Evolutionary conservation across 1,140 invertebrate species (phyloP).

Genomic region (Lasioglossum albipes): DNA sequence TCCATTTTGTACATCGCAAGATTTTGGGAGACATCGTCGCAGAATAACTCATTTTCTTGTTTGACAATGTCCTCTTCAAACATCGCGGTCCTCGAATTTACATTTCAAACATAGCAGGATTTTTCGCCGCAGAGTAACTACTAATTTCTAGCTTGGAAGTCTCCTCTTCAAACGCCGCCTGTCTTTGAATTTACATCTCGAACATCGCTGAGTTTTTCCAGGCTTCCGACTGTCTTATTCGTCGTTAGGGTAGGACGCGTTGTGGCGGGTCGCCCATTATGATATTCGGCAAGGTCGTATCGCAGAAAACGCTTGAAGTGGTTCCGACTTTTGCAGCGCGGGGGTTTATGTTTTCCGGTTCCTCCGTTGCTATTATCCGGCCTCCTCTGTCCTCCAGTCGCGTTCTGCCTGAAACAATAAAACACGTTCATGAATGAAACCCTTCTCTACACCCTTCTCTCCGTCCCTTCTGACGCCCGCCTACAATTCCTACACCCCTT

Average conservation of each 20-base stretch:
- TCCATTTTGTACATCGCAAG: too few species aligned
- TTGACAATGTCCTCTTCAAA: too few species aligned
- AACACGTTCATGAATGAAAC: constrained; percentile 76
- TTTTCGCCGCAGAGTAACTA: too few species aligned
- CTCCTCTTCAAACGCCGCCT: too few species aligned
- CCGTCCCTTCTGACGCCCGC: constrained; percentile 38
- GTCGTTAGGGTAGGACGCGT: constrained; percentile 41
- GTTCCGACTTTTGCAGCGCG: constrained; percentile 63
- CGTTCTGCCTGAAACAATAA: constrained; percentile 74
- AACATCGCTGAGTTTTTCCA: too few species aligned
- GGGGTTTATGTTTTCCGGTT: constrained; percentile 77
- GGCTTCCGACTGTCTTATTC: constrained; percentile 21
- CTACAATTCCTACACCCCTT: constrained; percentile 54
- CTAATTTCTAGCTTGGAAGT: too few species aligned
- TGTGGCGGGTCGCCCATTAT: constrained; percentile 48
- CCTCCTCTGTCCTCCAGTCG: constrained; percentile 64
- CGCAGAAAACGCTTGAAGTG: constrained; percentile 66
- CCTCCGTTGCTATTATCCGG: constrained; percentile 72
- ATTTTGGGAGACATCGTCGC: too few species aligned
- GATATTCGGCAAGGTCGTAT: constrained; percentile 64
- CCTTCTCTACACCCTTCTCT: constrained; percentile 52
- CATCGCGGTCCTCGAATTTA: too few species aligned
- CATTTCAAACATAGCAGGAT: too few species aligned
- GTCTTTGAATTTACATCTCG: too few species aligned
- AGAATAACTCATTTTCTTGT: too few species aligned